Conservation (phyloP, 2,113 vertebrate genomes). For the Cavia porcellus region DNA sequence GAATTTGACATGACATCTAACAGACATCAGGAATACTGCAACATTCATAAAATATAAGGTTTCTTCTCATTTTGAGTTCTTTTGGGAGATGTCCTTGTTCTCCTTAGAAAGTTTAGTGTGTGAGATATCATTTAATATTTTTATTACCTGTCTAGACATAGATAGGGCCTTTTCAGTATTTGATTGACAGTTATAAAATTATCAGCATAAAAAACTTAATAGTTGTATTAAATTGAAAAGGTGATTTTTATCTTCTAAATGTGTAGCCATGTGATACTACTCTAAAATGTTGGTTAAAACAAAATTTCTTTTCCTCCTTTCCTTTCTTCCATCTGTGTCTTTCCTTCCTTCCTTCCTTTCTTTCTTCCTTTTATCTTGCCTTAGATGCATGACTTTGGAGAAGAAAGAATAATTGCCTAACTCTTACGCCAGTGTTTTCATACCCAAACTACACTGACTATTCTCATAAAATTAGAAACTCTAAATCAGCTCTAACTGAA, state of each 20-base stretch:
- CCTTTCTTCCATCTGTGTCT: not conserved
- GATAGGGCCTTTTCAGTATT: not conserved
- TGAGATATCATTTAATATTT: not conserved
- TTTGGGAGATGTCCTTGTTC: not conserved
- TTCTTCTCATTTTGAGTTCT: not conserved
- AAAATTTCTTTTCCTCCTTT: not conserved
- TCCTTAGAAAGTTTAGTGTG: constrained; percentile 24
- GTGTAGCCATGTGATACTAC: not conserved
- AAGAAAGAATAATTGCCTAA: not conserved
- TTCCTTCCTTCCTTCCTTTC: not conserved
- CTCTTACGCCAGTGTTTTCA: not conserved
- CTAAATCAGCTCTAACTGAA: not conserved
- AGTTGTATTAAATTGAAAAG: not conserved
- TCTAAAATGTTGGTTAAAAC: not conserved
- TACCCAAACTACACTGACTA: not conserved
- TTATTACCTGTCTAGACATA: not conserved
- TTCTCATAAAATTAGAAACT: constrained; percentile 20
- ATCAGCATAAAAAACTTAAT: not conserved
- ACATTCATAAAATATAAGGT: not conserved
- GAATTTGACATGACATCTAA: not conserved
- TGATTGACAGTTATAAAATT: constrained; percentile 32
- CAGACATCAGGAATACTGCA: not conserved
- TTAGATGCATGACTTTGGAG: not conserved
- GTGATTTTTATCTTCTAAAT: not conserved
- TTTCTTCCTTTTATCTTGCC: not conserved